Conservation (phyloP, 2,888 invertebrate species). For the Leptogaster cylindrica region DNA sequence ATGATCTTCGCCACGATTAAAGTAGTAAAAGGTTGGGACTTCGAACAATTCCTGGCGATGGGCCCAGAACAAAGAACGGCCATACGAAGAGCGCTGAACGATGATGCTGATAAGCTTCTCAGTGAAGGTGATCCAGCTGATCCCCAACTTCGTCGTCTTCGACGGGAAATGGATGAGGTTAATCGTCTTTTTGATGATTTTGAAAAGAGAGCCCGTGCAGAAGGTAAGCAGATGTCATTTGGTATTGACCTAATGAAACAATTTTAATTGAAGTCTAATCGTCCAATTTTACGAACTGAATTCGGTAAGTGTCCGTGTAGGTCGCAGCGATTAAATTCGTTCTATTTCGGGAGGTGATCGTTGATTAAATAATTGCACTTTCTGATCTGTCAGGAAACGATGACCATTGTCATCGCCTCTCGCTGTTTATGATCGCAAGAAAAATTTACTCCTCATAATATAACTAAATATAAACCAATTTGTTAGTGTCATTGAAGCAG, state of each 20-base stretch:
- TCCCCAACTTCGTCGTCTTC: slow-evolving; percentile 84
- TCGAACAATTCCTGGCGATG: slow-evolving; percentile 93
- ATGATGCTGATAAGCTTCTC: slow-evolving; percentile 94
- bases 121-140: slow-evolving; percentile 96
- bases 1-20: slow-evolving; percentile 99
- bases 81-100: slow-evolving; percentile 91
- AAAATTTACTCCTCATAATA: not conserved
- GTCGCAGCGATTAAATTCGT: not conserved
- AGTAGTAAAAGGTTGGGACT: slow-evolving; percentile 88
- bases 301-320: slow-evolving; percentile 25
- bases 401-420: slow-evolving; percentile 5
- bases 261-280: slow-evolving; percentile 25
- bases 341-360: not conserved
- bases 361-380: slow-evolving; percentile 43
- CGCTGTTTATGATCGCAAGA: slow-evolving; percentile 1
- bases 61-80: slow-evolving; percentile 95
- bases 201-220: slow-evolving; percentile 84
- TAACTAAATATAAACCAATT: slow-evolving; percentile 20
- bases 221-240: slow-evolving; percentile 65
- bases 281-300: slow-evolving; percentile 33
- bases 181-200: slow-evolving; percentile 93
- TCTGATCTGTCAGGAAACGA: slow-evolving; percentile 13
- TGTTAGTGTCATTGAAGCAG: not conserved
- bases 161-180: slow-evolving; percentile 94
- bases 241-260: slow-evolving; percentile 6